These are phyloP conservation scores for Otolemur garnettii DNA, from an alignment of 2,113 vertebrate genomes.

Conservation along the genomic window DNA sequence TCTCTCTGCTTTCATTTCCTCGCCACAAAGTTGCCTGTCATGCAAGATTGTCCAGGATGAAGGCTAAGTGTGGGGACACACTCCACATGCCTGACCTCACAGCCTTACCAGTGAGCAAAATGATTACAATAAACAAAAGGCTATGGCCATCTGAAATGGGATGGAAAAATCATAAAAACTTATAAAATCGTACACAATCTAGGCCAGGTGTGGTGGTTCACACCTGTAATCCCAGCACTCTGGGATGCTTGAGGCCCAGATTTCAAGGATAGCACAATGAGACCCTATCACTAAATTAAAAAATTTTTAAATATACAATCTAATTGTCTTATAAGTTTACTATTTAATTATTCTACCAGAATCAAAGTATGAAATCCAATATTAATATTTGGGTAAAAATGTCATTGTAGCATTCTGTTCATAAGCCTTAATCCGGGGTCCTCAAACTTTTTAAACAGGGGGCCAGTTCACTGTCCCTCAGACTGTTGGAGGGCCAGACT, in stretches of 20 bases:
- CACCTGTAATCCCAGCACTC: too few species aligned
- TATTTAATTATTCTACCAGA: neutral
- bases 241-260: too few species aligned
- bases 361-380: neutral
- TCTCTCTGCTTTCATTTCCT: neutral
- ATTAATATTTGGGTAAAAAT: neutral
- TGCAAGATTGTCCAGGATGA: rapidly evolving
- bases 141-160: neutral
- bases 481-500: too few species aligned
- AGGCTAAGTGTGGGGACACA: rapidly evolving
- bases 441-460: too few species aligned
- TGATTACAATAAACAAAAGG: neutral
- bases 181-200: neutral
- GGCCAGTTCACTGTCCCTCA: too few species aligned
- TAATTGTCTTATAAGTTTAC: neutral
- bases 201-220: too few species aligned
- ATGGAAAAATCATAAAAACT: neutral
- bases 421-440: neutral
- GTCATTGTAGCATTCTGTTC: neutral
- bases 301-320: too few species aligned
- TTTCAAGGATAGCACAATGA: too few species aligned
- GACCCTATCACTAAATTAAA: too few species aligned
- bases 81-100: rapidly evolving
- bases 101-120: neutral
- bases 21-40: rapidly evolving